Conservation (phyloP, 2,113 vertebrate species). For the Pomatostomus ruficeps region DNA sequence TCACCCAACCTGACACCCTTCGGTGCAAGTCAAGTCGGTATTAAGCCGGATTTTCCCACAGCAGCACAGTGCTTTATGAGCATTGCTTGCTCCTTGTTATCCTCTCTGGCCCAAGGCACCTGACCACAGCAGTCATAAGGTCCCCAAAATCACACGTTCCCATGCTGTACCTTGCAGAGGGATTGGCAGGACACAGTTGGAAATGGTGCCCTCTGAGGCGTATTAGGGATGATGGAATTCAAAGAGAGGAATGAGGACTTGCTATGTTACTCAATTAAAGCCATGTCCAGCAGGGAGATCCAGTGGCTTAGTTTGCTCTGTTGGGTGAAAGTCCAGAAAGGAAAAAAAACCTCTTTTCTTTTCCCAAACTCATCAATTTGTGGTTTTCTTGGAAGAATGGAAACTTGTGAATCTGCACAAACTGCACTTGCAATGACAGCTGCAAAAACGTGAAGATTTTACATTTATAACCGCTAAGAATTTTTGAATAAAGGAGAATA, state of each 20-base stretch:
- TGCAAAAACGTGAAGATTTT: not conserved
- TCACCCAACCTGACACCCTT: not conserved
- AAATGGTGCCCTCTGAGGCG: accelerated
- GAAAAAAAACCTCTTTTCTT: not conserved
- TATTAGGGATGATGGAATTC: not conserved
- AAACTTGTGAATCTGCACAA: not conserved
- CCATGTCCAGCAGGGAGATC: not conserved
- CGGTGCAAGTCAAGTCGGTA: not conserved
- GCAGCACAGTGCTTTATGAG: not conserved
- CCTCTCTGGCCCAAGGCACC: not conserved
- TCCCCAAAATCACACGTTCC: not conserved
- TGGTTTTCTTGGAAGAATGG: not conserved
- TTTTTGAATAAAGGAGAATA: not conserved
- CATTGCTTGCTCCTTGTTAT: not conserved
- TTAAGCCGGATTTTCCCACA: not conserved
- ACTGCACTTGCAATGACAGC: not conserved
- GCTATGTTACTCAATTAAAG: not conserved
- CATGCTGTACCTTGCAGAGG: not conserved
- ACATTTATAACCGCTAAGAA: not conserved
- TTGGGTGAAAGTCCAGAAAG: not conserved
- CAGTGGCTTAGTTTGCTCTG: not conserved
- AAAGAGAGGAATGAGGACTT: not conserved
- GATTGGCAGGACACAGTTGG: not conserved
- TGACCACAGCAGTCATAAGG: not conserved
- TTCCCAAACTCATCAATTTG: not conserved